These are phyloP conservation scores for Ophion ventricosus DNA, from an alignment of 2,888 invertebrate genomes.

Conservation along the genomic window DNA sequence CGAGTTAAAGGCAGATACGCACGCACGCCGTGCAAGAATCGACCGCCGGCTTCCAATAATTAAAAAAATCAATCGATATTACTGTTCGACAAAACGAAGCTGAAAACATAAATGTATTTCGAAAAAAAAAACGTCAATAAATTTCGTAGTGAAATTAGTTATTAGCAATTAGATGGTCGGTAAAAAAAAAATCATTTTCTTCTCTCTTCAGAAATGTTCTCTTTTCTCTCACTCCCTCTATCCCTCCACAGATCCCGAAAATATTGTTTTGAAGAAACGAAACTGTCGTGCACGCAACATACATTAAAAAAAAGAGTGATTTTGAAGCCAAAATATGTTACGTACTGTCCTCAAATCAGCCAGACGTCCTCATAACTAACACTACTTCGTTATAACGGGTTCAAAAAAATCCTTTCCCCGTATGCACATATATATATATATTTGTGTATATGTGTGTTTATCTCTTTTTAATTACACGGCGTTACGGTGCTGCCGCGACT, in stretches of 20 bases:
- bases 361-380: background rate
- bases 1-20: background rate
- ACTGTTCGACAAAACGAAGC: conserved; percentile 6
- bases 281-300: background rate
- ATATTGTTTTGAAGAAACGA: background rate
- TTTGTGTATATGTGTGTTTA: background rate
- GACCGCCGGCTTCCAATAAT: background rate
- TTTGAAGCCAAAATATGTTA: background rate
- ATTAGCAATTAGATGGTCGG: background rate
- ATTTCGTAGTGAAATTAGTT: background rate
- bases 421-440: background rate
- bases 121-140: background rate
- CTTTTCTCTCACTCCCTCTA: background rate
- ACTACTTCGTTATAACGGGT: background rate
- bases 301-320: background rate
- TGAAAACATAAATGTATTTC: background rate
- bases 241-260: too few species aligned
- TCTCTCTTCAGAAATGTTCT: background rate
- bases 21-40: background rate
- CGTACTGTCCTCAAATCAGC: background rate
- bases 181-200: too few species aligned
- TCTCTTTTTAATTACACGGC: conserved; percentile 1
- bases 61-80: conserved; percentile 13
- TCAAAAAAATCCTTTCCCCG: background rate
- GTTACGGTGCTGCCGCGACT: background rate